Percentiles rank a stretch among this genome's conserved stretches.
Conservation (phyloP, 2,113 vertebrate species). For the Mastomys coucha region DNA sequence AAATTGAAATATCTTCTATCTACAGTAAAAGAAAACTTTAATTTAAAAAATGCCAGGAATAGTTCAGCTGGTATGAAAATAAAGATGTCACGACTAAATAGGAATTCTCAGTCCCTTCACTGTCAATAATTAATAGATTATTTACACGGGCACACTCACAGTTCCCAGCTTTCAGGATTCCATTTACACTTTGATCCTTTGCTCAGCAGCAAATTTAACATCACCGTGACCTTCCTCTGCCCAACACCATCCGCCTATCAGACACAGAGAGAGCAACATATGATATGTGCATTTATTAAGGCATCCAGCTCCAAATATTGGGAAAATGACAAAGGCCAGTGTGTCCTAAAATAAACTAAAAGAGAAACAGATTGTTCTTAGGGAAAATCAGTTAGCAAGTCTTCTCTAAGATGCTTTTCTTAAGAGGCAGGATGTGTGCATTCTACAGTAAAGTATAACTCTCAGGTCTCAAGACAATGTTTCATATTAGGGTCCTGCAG, state of each 20-base stretch:
- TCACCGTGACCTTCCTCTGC: conserved; percentile 87
- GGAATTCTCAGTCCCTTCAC: conserved; percentile 86
- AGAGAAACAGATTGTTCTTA: conserved; percentile 79
- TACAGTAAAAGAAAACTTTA: conserved; percentile 67
- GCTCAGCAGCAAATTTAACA: conserved; percentile 90
- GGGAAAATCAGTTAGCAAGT: conserved; percentile 84
- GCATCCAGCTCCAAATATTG: conserved; percentile 73
- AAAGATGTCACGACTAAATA: conserved; percentile 88
- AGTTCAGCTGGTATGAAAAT: conserved; percentile 82
- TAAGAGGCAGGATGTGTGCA: conserved; percentile 40
- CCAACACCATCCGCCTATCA: conserved; percentile 79
- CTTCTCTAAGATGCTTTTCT: conserved; percentile 56
- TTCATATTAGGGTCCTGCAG: conserved; percentile 80
- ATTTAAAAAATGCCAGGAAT: conserved; percentile 82
- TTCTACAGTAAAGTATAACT: conserved; percentile 64
- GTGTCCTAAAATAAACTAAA: conserved; percentile 78
- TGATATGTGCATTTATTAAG: conserved; percentile 86
- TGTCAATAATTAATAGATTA: conserved; percentile 97
- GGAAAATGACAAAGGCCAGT: conserved; percentile 82
- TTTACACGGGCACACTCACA: conserved; percentile 95
- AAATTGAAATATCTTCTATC: conserved; percentile 77
- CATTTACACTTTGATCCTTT: conserved; percentile 93
- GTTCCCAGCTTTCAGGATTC: conserved; percentile 91
- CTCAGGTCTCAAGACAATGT: conserved; percentile 59
- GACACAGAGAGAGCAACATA: conserved; percentile 81